A percentile compares a stretch with the other conserved stretches of the same genome.
These are phyloP conservation scores for Rhyacichthys aspro DNA, from an alignment of 2,797 vertebrate species.

Conservation along the genomic window DNA sequence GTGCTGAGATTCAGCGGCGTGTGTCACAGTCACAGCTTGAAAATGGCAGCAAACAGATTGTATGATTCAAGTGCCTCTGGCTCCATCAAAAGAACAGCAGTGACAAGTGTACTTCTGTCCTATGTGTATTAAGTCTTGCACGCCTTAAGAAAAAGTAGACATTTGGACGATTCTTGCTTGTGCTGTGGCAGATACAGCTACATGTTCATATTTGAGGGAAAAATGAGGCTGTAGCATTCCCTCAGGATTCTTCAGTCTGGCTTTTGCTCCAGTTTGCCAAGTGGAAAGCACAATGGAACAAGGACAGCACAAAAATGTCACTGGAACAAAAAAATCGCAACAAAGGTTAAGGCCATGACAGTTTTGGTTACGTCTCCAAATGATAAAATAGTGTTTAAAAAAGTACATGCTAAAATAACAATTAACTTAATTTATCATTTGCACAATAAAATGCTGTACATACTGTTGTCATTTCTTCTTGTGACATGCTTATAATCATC, in stretches of 20 bases:
- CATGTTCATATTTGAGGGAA: slow-evolving; percentile 18
- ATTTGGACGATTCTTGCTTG: slow-evolving; percentile 10
- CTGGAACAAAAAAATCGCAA: background rate
- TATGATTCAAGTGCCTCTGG: slow-evolving; percentile 53
- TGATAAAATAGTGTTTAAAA: no score
- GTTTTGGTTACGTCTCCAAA: no score
- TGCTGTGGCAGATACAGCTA: background rate
- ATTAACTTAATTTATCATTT: no score
- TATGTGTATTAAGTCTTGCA: background rate
- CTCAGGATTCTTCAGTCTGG: background rate
- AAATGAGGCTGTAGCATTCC: slow-evolving; percentile 26
- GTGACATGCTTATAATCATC: no score
- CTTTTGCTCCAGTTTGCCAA: slow-evolving; percentile 4
- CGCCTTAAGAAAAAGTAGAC: slow-evolving; percentile 6
- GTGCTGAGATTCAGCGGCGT: slow-evolving; percentile 15
- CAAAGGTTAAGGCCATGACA: no score
- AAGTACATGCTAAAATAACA: no score
- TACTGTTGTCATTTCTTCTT: no score
- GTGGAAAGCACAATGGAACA: background rate
- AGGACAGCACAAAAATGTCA: background rate
- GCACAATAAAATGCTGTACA: no score
- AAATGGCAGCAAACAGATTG: slow-evolving; percentile 74
- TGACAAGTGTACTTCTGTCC: slow-evolving; percentile 13
- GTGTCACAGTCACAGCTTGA: slow-evolving; percentile 56
- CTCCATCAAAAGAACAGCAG: slow-evolving; percentile 49